Conservation (phyloP, 2,113 vertebrate genomes). For the Chinchilla lanigera region DNA sequence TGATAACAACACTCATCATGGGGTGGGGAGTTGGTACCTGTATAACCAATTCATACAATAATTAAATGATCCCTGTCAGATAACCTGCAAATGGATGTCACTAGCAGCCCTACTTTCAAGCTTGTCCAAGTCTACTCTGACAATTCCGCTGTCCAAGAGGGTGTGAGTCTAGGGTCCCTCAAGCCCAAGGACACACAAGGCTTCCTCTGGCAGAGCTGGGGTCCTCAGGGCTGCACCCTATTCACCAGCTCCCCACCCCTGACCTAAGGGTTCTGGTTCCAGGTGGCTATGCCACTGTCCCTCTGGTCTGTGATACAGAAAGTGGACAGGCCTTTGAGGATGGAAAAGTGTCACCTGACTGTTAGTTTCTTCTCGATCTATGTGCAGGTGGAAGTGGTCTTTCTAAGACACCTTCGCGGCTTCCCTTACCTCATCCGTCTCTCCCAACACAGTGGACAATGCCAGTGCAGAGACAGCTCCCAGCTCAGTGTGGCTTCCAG, state of each 20-base stretch:
- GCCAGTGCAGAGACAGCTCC: background rate
- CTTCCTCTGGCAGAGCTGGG: rapidly evolving
- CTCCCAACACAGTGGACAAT: too few species aligned
- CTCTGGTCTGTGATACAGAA: background rate
- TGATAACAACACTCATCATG: background rate
- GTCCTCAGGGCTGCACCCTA: rapidly evolving
- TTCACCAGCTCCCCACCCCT: rapidly evolving
- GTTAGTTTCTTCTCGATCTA: too few species aligned
- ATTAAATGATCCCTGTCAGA: background rate
- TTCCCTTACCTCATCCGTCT: rapidly evolving
- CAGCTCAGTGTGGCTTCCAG: rapidly evolving
- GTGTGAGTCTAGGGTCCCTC: rapidly evolving
- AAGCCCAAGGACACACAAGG: background rate
- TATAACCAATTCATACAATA: background rate
- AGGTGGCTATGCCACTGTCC: rapidly evolving
- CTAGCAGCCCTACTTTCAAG: background rate
- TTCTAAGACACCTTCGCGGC: background rate
- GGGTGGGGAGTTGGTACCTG: background rate
- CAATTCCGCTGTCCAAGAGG: rapidly evolving
- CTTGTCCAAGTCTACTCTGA: background rate
- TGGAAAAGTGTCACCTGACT: too few species aligned
- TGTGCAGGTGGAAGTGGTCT: background rate
- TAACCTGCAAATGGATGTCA: background rate
- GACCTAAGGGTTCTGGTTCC: background rate
- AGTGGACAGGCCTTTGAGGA: background rate